Evolutionary conservation across 2,888 invertebrate genomes (phyloP), one percentile per base, ranked within the genome.

Genomic region (Calameuta pallipes): DNA sequence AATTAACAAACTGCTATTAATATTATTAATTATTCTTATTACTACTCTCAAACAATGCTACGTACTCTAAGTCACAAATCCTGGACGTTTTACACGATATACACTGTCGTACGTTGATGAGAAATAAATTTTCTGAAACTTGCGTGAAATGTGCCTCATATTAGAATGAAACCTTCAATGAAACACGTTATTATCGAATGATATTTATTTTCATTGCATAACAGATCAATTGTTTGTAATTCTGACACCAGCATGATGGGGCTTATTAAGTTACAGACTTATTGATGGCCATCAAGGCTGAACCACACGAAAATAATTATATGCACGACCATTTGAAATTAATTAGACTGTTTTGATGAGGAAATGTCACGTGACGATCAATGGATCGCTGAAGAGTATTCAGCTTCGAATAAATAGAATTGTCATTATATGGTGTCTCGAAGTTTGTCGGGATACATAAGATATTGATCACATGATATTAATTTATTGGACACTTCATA

Each of bases 11-110:
- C 31, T 36, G 74, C 74, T 77, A 56, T 68, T 35, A 77, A 74
- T 78, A 74, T 78, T 76, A 74, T 37, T 78, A 78, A 76, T 37
- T 69, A 70, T 76, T 76, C 74, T 35, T 69, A 74, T 73, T 75
- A 76, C 76, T 41, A 33, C 69, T 69, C 23, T 9, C 56, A 15
- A 56, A 75, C 79, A 77, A 41, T 68, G 35, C 74, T 80, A 74
- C 41, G 34, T 79, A 81, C 74, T 77, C 69, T 79, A 81, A 81
- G 79, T 80, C 78, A 41, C 41, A 74, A 77, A 76, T 37, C 73
- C 75, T 81, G 79, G 76, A 79, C 78, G 79, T 84, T 84, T 82
- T 83, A 80, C 84, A 83, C 81, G 78, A 79, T 83, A 81, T 82
- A 77, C 76, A 77, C 74, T 80, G 79, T 82, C 80, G 76, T 76